Percentiles rank a stretch among this genome's conserved stretches.
phyloP scores from a whole-genome alignment of 2,797 vertebrate species.

The Anguilla anguilla region DNA sequence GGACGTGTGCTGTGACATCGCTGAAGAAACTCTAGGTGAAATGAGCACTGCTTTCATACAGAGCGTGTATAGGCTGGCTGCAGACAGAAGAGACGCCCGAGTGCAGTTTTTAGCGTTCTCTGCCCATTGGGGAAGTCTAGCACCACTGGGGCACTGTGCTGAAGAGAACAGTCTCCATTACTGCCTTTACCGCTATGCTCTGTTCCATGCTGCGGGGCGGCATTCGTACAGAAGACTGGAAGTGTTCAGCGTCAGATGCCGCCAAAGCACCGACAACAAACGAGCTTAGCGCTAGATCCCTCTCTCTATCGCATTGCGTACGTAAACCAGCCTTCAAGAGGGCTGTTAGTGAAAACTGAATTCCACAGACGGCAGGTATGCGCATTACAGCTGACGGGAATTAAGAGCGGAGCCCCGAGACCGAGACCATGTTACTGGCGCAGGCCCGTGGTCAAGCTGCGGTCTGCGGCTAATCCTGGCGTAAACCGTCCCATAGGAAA shows the following conservation, averaged over 20 bases:
- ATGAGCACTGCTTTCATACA: conserved; percentile 25
- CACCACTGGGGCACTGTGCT: background rate
- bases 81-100: background rate
- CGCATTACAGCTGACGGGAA: conserved; percentile 8
- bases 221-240: background rate
- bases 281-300: background rate
- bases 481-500: conserved; percentile 51
- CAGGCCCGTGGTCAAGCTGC: background rate
- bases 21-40: conserved; percentile 32
- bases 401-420: background rate
- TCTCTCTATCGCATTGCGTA: background rate
- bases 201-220: background rate
- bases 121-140: background rate
- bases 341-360: background rate
- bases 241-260: background rate
- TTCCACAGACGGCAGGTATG: background rate
- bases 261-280: background rate
- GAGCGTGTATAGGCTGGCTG: too few relatives aligned
- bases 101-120: background rate
- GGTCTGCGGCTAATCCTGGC: background rate
- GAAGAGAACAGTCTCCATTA: background rate
- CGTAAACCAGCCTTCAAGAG: background rate
- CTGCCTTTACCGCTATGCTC: background rate
- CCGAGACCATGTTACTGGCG: too few relatives aligned
- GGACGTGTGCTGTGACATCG: conserved; percentile 44